Evolutionary conservation across 37 sponge, comb jelly and placozoan genomes (phyloP).

Genomic region (Axinella damicornis): DNA sequence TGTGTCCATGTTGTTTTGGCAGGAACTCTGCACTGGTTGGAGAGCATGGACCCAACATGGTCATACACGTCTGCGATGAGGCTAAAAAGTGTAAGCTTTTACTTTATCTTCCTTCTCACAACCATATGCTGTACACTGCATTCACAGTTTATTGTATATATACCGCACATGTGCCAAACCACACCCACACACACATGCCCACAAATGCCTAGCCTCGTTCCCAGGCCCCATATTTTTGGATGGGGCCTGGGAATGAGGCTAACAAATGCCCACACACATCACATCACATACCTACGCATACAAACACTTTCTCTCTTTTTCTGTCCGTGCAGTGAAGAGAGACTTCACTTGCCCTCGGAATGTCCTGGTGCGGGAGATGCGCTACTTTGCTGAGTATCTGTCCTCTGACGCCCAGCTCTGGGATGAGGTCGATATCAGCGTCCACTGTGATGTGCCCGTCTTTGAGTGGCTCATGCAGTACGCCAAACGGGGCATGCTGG

Average conservation of each 20-base stretch:
- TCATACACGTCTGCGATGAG: constrained; percentile 92
- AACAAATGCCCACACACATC: constrained; percentile 5
- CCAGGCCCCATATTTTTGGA: too few species aligned
- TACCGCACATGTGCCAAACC: background rate
- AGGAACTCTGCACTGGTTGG: background rate
- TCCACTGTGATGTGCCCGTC: constrained; percentile 95
- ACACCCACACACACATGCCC: constrained; percentile 32
- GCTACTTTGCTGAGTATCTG: constrained; percentile 91
- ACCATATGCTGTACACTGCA: background rate
- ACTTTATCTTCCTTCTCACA: background rate
- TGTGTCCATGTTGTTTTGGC: too few species aligned
- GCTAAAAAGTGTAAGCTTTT: constrained; percentile 77
- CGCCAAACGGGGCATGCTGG: constrained; percentile 74
- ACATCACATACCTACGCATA: background rate
- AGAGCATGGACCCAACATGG: constrained; percentile 52
- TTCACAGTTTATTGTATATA: too few species aligned
- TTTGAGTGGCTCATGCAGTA: constrained; percentile 97
- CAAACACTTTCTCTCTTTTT: too few species aligned
- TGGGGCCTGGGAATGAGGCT: too few species aligned
- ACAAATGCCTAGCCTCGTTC: background rate
- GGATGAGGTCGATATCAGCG: constrained; percentile 95
- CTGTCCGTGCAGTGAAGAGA: constrained; percentile 64
- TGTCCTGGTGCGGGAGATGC: constrained; percentile 91
- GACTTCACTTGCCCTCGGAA: constrained; percentile 89
- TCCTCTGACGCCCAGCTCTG: constrained; percentile 62